Conservation (phyloP, 92 coral and sea anemone genomes). For the Phenganax subtilis region DNA sequence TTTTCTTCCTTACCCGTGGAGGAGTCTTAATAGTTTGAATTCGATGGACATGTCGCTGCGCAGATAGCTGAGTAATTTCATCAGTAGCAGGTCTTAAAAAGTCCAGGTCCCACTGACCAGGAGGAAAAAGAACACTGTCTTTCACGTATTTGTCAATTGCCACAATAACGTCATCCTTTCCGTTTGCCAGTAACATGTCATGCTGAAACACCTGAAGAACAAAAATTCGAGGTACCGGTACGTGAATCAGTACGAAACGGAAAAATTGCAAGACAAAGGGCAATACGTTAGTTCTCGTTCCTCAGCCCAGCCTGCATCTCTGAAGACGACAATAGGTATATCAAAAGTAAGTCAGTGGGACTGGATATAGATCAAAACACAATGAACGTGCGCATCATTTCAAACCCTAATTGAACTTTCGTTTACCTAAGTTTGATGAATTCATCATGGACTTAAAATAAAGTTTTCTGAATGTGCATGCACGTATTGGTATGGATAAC, state of each 20-base stretch:
- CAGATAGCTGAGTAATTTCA: constrained; percentile 31
- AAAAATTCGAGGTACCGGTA: neutral
- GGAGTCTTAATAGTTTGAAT: constrained; percentile 9
- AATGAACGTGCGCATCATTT: no score
- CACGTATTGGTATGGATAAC: neutral
- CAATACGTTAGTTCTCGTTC: no score
- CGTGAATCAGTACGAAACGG: no score
- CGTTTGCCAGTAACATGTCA: constrained; percentile 28
- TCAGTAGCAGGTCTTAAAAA: constrained; percentile 27
- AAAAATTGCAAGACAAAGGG: no score
- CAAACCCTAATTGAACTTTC: no score
- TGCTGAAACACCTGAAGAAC: constrained; percentile 22
- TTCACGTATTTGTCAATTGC: constrained; percentile 30
- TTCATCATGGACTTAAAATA: no score
- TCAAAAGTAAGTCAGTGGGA: no score
- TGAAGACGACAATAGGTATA: no score
- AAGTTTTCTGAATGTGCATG: no score
- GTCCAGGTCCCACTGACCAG: constrained; percentile 38
- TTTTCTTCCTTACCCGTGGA: constrained; percentile 18
- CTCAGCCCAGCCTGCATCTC: no score
- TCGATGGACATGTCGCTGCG: constrained; percentile 22
- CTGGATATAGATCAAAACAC: no score
- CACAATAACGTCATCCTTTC: constrained; percentile 20
- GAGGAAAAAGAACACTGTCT: constrained; percentile 37
- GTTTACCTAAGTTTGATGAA: no score